Percentiles rank a stretch among this genome's conserved stretches.
Evolutionary conservation across 2,797 vertebrate species (phyloP).

Genomic region (Hypotaenidia okinawae): DNA sequence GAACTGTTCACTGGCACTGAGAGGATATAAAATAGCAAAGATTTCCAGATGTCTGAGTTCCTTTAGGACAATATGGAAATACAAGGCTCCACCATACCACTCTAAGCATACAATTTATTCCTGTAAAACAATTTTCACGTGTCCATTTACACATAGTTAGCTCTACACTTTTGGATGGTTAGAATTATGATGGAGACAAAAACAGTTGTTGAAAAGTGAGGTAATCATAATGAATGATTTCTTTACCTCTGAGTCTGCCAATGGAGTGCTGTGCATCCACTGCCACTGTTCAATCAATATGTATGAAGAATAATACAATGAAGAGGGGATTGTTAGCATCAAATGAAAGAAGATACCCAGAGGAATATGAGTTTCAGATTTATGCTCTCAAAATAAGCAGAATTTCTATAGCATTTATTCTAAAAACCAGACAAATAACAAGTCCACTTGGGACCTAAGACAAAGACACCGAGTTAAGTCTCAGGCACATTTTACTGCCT

Average conservation of each 20-base stretch:
- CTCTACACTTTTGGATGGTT: background rate
- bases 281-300: constrained; percentile 31
- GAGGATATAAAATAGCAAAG: background rate
- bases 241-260: constrained; percentile 4
- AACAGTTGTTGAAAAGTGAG: background rate
- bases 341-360: constrained; percentile 36
- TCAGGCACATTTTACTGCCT: background rate
- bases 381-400: background rate
- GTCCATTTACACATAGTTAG: background rate
- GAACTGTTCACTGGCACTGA: background rate
- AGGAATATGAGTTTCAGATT: constrained; percentile 15
- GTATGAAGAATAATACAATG: constrained; percentile 23
- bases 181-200: background rate
- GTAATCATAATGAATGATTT: background rate
- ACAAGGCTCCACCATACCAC: background rate
- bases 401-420: constrained; percentile 35
- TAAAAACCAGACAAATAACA: constrained; percentile 43
- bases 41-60: background rate
- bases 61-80: background rate
- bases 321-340: constrained; percentile 9
- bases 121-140: background rate
- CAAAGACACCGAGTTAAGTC: background rate
- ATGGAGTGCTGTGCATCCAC: background rate
- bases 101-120: background rate
- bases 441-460: constrained; percentile 11